phyloP scores from a whole-genome alignment of 2,113 vertebrate species.

The Tychaedon coryphoeus region DNA sequence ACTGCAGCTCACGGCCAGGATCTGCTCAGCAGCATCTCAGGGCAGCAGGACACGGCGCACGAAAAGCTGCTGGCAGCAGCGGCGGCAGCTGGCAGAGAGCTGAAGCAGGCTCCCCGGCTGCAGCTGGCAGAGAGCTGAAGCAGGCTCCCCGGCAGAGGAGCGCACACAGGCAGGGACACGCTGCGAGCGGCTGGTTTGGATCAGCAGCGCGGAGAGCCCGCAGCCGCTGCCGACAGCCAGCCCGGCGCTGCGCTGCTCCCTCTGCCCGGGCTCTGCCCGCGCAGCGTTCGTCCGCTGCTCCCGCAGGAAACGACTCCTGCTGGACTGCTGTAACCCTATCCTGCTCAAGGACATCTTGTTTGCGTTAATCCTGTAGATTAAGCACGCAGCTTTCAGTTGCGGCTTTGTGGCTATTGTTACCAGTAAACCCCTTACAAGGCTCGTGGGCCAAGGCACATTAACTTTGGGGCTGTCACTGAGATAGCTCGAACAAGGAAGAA shows the following conservation, averaged over 20 bases:
- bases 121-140: not conserved
- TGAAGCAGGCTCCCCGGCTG: not conserved
- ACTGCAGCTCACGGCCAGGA: not conserved
- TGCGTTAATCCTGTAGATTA: slow-evolving; percentile 48
- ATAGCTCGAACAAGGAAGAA: not conserved
- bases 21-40: not conserved
- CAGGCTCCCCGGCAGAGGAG: not conserved
- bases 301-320: not conserved
- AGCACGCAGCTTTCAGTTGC: not conserved
- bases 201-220: not conserved
- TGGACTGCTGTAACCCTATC: slow-evolving; percentile 34
- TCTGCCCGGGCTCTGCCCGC: not conserved
- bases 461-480: not conserved
- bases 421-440: not conserved
- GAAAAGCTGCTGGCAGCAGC: not conserved
- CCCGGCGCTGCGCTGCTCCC: not conserved
- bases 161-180: not conserved
- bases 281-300: not conserved
- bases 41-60: not conserved
- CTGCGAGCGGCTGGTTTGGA: not conserved
- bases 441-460: not conserved
- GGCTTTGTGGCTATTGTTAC: slow-evolving; percentile 44
- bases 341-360: slow-evolving; percentile 53
- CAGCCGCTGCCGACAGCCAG: not conserved
- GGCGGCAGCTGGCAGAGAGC: not conserved